These are phyloP conservation scores for Syrrhaptes paradoxus DNA, from an alignment of 2,113 vertebrate species.

Conservation along the genomic window DNA sequence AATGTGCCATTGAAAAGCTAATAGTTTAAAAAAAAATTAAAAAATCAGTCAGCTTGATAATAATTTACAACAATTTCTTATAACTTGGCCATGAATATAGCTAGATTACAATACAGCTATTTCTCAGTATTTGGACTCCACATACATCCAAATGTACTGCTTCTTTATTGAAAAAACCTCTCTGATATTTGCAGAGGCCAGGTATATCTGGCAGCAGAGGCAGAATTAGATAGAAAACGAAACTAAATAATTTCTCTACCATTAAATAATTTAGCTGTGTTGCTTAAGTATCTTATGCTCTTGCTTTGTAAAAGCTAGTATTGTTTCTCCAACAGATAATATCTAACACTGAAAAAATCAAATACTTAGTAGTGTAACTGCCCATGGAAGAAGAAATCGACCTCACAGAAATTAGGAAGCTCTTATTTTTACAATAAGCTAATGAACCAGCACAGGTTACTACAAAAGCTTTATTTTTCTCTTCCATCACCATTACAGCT, in stretches of 20 bases:
- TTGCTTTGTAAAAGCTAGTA: not conserved
- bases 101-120: not conserved
- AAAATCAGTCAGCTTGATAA: not conserved
- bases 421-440: not conserved
- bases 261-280: not conserved
- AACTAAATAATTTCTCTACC: not conserved
- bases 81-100: not conserved
- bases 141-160: not conserved
- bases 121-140: not conserved
- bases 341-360: not conserved
- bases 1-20: conserved; percentile 98
- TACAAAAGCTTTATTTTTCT: not conserved
- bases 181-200: not conserved
- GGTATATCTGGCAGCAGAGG: not conserved
- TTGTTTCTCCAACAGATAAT: not conserved
- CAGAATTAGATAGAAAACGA: not conserved
- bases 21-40: not conserved
- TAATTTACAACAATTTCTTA: not conserved
- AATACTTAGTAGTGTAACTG: not conserved
- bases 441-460: not conserved
- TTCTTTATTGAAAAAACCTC: not conserved
- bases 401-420: not conserved
- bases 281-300: not conserved
- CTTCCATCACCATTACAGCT: not conserved
- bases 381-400: not conserved